A percentile compares a stretch with the other conserved stretches of the same genome.
Evolutionary conservation across 1,140 invertebrate genomes (phyloP).

Genomic region (Pararge aegeria): DNA sequence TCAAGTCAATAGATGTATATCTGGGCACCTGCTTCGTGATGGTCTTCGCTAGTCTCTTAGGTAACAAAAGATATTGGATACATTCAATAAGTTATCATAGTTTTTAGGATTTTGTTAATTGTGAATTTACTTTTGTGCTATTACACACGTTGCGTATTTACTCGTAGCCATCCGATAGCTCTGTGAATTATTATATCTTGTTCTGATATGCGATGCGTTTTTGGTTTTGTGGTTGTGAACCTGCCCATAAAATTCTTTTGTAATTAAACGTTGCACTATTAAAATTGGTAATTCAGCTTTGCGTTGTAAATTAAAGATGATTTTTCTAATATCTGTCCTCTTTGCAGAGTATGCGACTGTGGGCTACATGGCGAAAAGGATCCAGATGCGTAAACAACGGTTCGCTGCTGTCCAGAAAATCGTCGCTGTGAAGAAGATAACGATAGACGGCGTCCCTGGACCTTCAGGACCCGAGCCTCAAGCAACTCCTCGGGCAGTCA

Average conservation of each 20-base stretch:
- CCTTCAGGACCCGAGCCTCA: slow-evolving; percentile 87
- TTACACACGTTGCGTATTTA: neutral
- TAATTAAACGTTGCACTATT: neutral
- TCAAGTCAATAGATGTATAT: slow-evolving; percentile 99
- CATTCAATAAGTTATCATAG: neutral
- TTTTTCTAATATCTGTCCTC: neutral
- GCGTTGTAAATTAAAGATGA: neutral
- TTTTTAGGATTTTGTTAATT: neutral
- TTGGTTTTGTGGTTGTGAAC: no score
- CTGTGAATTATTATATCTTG: neutral
- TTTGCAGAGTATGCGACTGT: slow-evolving; percentile 94
- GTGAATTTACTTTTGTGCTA: neutral
- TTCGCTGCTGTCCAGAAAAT: slow-evolving; percentile 93
- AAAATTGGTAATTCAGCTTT: neutral
- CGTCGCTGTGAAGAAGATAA: slow-evolving; percentile 92
- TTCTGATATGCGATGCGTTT: slow-evolving; percentile 21
- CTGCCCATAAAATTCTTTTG: neutral
- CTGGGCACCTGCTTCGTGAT: slow-evolving; percentile 98
- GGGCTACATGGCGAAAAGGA: slow-evolving; percentile 96
- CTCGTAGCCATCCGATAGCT: neutral
- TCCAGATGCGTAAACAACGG: slow-evolving; percentile 96
- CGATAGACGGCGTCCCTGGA: slow-evolving; percentile 84
- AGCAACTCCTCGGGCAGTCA: slow-evolving; percentile 83
- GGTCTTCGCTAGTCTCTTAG: slow-evolving; percentile 96
- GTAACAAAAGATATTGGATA: slow-evolving; percentile 78